Evolutionary conservation across 2,797 vertebrate species (phyloP), one percentile per base, ranked within the genome.

Genomic region (Peromyscus melanophrys): DNA sequence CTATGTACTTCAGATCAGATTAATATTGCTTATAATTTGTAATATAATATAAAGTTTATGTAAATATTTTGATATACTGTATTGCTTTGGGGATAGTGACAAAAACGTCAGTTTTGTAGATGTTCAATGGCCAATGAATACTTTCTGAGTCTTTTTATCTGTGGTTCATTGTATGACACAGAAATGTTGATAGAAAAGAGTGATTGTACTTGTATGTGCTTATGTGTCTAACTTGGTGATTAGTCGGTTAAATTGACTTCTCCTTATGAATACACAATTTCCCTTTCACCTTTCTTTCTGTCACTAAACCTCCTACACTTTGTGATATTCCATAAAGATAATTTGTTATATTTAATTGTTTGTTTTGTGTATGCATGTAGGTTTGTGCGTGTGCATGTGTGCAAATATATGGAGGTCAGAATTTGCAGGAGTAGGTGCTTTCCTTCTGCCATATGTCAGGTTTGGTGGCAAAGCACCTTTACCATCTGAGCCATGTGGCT

Each of bases 281-380:
- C 27, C 17, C 0, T 94, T 17, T 6, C 52, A 76, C 11, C 57
- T 91, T 81, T 85, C 34, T 92, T 90, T 88, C 37, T 81, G 52
- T 95, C 11, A 31, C 13, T n/a, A 67, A 73, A 71, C 8, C 9
- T 46, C 31, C 61, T 29, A 63, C 73, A 55, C 11, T 82, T 76
- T 90, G 16, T 92, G 29, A 37, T 83, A 25, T 21, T 95, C 9
- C 86, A 9, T 93, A 61, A 75, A 80, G 25, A 59, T 81, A 8
- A 77, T 13, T 78, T 40, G 57, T 96, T 92, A 34, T 67, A 89
- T 43, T 69, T 88, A 92, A 57, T 84, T 84, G 87, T 37, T 80
- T 57, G 49, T 77, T 59, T 82, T 82, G 21, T 81, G n/a, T 52
- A 49, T 34, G 49, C 10, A 49, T 14, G 4, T 55, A 5, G n/a